Conservation (phyloP, 2,113 vertebrate species). For the Drymodes brunneopygia region DNA sequence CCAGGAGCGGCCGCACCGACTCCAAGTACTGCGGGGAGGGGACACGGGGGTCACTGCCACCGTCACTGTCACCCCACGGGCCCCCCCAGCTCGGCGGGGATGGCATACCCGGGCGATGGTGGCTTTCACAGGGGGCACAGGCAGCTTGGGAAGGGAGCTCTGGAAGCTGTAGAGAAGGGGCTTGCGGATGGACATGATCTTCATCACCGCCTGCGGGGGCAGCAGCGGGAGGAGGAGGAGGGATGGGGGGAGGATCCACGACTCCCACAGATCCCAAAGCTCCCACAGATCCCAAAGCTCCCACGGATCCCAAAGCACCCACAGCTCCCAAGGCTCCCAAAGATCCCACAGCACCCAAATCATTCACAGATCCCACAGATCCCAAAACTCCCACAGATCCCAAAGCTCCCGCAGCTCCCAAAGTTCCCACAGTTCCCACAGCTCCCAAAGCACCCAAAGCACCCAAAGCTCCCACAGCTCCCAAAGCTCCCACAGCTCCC, state of each 20-base stretch:
- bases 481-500: neutral
- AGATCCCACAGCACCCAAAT: no score
- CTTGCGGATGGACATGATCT: constrained; percentile 80
- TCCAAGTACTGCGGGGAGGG: constrained; percentile 83
- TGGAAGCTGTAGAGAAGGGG: constrained; percentile 96
- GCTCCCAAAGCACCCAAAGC: fast-evolving
- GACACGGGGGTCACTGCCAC: neutral
- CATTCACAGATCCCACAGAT: no score
- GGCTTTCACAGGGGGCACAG: constrained; percentile 83
- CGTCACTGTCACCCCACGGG: fast-evolving
- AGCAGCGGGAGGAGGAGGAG: neutral
- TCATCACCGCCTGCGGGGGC: constrained; percentile 72
- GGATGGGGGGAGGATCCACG: neutral
- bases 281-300: no score
- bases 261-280: fast-evolving
- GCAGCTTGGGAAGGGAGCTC: constrained; percentile 86
- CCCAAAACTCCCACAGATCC: neutral
- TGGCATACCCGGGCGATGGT: constrained; percentile 80
- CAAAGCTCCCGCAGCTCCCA: fast-evolving
- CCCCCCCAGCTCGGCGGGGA: fast-evolving
- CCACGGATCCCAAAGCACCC: neutral
- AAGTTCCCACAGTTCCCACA: fast-evolving
- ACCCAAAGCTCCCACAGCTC: neutral
- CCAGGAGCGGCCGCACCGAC: constrained; percentile 85
- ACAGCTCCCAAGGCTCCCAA: neutral